These are phyloP conservation scores for Orbicella faveolata DNA, from an alignment of 64 coral and sea anemone species.

Conservation along the genomic window DNA sequence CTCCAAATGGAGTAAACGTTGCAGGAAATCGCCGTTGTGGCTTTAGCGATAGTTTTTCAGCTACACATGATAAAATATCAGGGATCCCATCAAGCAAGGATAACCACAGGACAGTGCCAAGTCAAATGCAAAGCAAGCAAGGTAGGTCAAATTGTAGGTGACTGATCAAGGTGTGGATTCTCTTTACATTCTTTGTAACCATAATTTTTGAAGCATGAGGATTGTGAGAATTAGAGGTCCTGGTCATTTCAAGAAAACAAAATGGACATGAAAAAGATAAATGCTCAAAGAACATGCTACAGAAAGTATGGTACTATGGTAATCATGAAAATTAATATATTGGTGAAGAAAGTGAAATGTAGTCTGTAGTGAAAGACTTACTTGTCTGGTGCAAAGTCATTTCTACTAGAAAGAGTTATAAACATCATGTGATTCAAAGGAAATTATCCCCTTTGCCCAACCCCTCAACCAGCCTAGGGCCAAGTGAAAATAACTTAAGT, in stretches of 20 bases:
- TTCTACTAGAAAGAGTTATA: too few relatives aligned
- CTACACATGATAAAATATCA: not conserved
- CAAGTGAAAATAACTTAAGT: too few relatives aligned
- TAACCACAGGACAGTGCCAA: not conserved
- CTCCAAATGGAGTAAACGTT: not conserved
- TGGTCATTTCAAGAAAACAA: not conserved
- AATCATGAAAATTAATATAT: too few relatives aligned
- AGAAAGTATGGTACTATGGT: too few relatives aligned
- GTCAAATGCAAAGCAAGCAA: constrained; percentile 23
- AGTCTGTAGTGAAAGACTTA: too few relatives aligned
- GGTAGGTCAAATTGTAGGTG: not conserved
- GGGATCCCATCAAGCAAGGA: not conserved
- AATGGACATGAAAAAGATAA: too few relatives aligned
- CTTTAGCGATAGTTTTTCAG: not conserved
- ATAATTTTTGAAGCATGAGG: not conserved
- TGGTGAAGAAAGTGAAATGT: too few relatives aligned
- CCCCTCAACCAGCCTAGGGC: too few relatives aligned
- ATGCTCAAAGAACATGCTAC: too few relatives aligned
- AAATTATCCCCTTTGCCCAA: too few relatives aligned
- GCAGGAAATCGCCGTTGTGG: not conserved
- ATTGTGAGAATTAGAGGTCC: not conserved
- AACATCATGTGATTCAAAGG: too few relatives aligned
- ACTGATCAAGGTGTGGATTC: not conserved
- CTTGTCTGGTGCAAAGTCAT: too few relatives aligned
- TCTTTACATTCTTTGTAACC: not conserved